phyloP scores from a whole-genome alignment of 2,113 vertebrate genomes.

The Carassius auratus region DNA sequence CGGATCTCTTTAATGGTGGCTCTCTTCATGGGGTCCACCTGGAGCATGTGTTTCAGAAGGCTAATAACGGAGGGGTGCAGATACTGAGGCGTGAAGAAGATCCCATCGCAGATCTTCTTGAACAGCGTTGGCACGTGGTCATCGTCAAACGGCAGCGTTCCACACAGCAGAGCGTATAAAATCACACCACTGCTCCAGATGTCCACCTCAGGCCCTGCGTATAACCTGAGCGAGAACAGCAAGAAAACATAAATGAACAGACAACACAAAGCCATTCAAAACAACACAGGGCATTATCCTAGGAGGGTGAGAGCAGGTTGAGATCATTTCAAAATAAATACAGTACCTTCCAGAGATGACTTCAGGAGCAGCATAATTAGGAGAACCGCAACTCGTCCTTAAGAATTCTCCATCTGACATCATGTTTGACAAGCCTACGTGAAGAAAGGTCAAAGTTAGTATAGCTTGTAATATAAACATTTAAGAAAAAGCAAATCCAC shows the following conservation, averaged over 20 bases:
- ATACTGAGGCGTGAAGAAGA: conserved; percentile 97
- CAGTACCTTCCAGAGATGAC: conserved; percentile 96
- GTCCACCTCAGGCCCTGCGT: conserved; percentile 97
- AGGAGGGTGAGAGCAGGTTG: not conserved
- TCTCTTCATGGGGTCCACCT: conserved; percentile 98
- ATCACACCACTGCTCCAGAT: conserved; percentile 99
- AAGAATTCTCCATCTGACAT: conserved; percentile 99
- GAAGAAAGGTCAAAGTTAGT: not conserved
- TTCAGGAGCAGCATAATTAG: conserved; percentile 98
- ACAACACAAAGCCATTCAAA: not conserved
- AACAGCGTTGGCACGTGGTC: conserved; percentile 99
- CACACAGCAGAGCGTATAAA: conserved; percentile 94
- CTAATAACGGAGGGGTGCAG: conserved; percentile 89
- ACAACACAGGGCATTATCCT: not conserved
- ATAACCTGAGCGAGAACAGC: conserved; percentile 77
- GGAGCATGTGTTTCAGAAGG: conserved; percentile 96
- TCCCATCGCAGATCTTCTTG: conserved; percentile 99
- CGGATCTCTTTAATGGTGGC: conserved; percentile 96
- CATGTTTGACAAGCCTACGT: conserved; percentile 96
- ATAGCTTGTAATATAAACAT: not conserved
- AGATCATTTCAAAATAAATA: not conserved
- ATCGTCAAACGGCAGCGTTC: conserved; percentile 96
- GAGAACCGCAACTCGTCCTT: conserved; percentile 96
- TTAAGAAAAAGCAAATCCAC: not conserved
- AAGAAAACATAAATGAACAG: not conserved